A percentile compares a stretch with the other conserved stretches of the same genome.
Conservation (phyloP, 2,113 vertebrate species). For the Lasiurus borealis region DNA sequence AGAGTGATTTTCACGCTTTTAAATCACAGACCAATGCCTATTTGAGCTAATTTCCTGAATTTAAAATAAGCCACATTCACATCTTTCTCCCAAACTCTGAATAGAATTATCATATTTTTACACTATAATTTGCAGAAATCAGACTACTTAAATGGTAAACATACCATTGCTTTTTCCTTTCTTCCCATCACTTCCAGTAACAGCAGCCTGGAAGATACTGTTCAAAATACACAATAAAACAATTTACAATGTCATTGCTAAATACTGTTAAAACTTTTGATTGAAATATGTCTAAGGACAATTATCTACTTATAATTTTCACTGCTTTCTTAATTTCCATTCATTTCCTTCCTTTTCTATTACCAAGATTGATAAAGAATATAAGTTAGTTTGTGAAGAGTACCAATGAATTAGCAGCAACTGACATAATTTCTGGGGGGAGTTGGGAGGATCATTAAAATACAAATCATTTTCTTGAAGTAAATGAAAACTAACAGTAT, state of each 20-base stretch:
- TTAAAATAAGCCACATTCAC: constrained; percentile 71
- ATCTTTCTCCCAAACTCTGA: constrained; percentile 56
- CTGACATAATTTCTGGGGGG: not conserved
- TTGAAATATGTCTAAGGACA: not conserved
- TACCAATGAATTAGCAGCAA: constrained; percentile 8
- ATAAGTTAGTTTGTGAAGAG: not conserved
- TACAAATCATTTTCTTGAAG: constrained; percentile 29
- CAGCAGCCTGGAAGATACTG: not conserved
- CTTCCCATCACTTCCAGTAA: constrained; percentile 5
- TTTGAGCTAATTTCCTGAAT: constrained; percentile 64
- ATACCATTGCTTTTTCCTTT: not conserved
- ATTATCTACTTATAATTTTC: not conserved
- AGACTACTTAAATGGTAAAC: constrained; percentile 61
- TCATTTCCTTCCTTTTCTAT: not conserved
- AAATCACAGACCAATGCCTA: constrained; percentile 54
- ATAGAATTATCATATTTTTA: constrained; percentile 74
- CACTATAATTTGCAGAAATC: constrained; percentile 60
- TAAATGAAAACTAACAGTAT: constrained; percentile 21
- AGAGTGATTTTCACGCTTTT: constrained; percentile 48
- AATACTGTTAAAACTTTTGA: not conserved
- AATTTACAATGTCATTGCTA: not conserved
- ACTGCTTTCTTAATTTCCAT: not conserved
- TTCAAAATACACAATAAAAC: not conserved
- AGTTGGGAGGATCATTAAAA: not conserved
- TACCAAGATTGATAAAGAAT: not conserved